Conservation (phyloP, 2,113 vertebrate genomes). For the Gymnocephalus cernua region DNA sequence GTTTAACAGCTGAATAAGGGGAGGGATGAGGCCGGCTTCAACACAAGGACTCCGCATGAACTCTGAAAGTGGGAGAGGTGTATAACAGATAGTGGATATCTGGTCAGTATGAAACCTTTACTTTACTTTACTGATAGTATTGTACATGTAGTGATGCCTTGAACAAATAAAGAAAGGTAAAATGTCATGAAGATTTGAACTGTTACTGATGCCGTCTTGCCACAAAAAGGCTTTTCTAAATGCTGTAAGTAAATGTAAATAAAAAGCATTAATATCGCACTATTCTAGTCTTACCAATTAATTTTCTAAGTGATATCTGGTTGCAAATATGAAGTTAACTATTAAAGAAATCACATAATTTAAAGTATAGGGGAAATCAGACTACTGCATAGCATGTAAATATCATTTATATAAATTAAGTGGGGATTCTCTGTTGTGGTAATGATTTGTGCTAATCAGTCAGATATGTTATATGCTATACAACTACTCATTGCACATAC, state of each 20-base stretch:
- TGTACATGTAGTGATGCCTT: background rate
- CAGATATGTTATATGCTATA: background rate
- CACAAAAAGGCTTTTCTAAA: too few relatives aligned
- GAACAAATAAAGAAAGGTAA: background rate
- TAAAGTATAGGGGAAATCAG: too few relatives aligned
- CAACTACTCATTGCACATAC: too few relatives aligned
- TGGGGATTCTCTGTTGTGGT: background rate
- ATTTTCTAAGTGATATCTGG: too few relatives aligned
- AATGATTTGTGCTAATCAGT: background rate
- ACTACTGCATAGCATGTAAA: too few relatives aligned
- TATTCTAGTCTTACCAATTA: too few relatives aligned
- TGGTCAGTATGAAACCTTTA: constrained; percentile 12
- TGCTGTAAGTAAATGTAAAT: too few relatives aligned
- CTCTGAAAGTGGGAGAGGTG: constrained; percentile 82
- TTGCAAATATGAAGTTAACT: too few relatives aligned
- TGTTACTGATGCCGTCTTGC: too few relatives aligned
- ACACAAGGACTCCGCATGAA: constrained; percentile 96
- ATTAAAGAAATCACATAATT: too few relatives aligned
- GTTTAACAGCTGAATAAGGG: constrained; percentile 93
- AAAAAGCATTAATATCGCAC: too few relatives aligned
- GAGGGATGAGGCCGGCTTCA: constrained; percentile 94
- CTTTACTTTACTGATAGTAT: background rate
- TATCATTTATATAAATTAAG: too few relatives aligned
- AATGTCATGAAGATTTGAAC: background rate
- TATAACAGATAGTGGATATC: background rate